Conservation (phyloP, 1,140 invertebrate species). For the Drosophila mayri region DNA sequence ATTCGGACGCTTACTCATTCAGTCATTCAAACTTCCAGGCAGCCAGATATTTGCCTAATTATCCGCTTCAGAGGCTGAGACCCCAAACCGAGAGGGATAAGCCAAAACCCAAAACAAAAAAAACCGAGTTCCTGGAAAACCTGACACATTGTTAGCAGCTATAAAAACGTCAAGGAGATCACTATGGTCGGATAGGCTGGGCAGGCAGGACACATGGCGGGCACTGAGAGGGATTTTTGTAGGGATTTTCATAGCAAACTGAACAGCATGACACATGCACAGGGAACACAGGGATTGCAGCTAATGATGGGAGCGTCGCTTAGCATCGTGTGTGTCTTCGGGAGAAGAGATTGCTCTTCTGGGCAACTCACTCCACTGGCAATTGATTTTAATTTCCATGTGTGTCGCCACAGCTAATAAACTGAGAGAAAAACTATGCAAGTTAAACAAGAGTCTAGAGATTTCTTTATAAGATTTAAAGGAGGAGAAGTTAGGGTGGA, state of each 20-base stretch:
- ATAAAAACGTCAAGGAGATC: conserved; percentile 74
- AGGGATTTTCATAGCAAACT: conserved; percentile 60
- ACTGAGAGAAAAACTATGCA: neutral
- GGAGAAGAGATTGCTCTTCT: conserved; percentile 25
- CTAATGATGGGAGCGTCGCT: conserved; percentile 32
- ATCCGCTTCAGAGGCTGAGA: conserved; percentile 34
- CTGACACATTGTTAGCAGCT: conserved; percentile 78
- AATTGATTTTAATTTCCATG: conserved; percentile 54
- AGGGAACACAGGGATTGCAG: conserved; percentile 28
- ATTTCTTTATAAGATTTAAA: neutral
- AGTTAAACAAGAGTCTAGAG: accelerated
- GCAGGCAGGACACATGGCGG: conserved; percentile 51
- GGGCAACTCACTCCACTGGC: conserved; percentile 30
- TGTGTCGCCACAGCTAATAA: conserved; percentile 18
- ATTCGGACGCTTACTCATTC: conserved; percentile 38
- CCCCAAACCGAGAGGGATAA: conserved; percentile 14
- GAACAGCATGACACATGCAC: conserved; percentile 65
- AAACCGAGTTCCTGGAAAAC: conserved; percentile 68
- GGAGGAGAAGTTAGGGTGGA: accelerated
- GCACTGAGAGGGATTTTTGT: conserved; percentile 49
- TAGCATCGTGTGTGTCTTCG: conserved; percentile 44
- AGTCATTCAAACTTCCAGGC: conserved; percentile 31
- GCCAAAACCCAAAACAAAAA: conserved; percentile 7
- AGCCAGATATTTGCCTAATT: conserved; percentile 50
- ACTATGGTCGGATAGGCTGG: conserved; percentile 37